Conservation (phyloP, 2,888 invertebrate genomes). For the Adela reaumurella region DNA sequence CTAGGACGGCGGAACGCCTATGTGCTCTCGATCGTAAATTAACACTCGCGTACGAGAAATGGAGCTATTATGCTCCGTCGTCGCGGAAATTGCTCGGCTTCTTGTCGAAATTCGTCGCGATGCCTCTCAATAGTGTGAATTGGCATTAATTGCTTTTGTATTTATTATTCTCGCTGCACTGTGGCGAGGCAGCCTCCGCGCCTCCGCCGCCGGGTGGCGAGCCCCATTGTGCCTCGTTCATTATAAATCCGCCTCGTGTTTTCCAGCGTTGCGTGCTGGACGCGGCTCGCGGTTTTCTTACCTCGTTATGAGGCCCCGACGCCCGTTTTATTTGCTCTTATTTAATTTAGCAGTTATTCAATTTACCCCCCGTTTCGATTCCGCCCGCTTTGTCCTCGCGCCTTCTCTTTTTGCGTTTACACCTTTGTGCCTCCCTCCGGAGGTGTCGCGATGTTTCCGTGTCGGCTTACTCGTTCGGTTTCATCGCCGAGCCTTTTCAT, state of each 20-base stretch:
- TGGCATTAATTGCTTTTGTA: background rate
- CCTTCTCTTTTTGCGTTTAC: slow-evolving; percentile 41
- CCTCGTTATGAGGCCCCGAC: slow-evolving; percentile 32
- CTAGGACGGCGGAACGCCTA: no score
- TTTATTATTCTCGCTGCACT: background rate
- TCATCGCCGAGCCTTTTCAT: slow-evolving; percentile 43
- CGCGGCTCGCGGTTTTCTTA: slow-evolving; percentile 18
- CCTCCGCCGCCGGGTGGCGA: background rate
- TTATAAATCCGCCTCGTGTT: background rate
- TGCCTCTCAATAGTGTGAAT: no score
- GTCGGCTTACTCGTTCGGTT: slow-evolving; percentile 48
- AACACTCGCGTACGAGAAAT: no score
- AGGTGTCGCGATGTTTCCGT: slow-evolving; percentile 54
- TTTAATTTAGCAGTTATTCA: slow-evolving; percentile 58
- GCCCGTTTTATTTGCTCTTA: slow-evolving; percentile 51
- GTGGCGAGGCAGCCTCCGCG: background rate
- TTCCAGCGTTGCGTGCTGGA: background rate
- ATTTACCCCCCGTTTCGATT: slow-evolving; percentile 40
- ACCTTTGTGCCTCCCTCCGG: slow-evolving; percentile 40
- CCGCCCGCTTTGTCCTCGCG: slow-evolving; percentile 25
- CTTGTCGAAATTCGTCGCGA: no score
- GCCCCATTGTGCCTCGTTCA: background rate
- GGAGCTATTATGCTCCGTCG: no score
- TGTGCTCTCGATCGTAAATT: no score
- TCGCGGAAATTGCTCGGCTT: no score